Evolutionary conservation across 2,888 invertebrate genomes (phyloP).

Genomic region (Drepanosiphum platanoidis): DNA sequence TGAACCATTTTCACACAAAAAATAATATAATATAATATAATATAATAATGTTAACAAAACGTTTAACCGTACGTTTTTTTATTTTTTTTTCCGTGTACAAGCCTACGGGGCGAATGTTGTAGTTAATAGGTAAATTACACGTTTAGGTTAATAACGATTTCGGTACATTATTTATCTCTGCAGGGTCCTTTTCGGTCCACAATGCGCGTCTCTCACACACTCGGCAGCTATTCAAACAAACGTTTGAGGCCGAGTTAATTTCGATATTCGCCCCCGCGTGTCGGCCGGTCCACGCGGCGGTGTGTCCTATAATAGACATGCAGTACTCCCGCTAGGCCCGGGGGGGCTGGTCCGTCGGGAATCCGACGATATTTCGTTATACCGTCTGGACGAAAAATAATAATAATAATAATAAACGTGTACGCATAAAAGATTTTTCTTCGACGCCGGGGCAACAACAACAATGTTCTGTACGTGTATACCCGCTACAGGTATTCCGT

Average conservation of each 20-base stretch:
- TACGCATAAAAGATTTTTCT: not conserved
- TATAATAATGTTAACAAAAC: slow-evolving; percentile 20
- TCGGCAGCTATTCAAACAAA: slow-evolving; percentile 28
- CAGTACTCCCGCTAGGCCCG: not conserved
- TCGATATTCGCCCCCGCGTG: slow-evolving; percentile 39
- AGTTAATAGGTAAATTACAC: slow-evolving; percentile 24
- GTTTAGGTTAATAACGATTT: not conserved
- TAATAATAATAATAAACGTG: not conserved
- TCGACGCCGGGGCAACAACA: not conserved
- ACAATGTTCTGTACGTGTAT: not conserved
- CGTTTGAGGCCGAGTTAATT: not conserved
- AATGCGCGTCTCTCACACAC: not conserved
- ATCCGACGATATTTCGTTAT: not conserved
- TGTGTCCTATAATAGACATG: not conserved
- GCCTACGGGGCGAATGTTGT: slow-evolving; percentile 13
- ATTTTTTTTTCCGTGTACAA: not conserved
- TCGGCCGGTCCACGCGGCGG: not conserved
- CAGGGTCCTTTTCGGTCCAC: not conserved
- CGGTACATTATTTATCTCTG: not conserved
- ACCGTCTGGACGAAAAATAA: not conserved
- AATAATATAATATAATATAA: not conserved
- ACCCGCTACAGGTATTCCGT: not conserved
- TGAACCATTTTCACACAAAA: slow-evolving; percentile 43
- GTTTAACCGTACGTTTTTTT: slow-evolving; percentile 33
- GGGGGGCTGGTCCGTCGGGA: not conserved